A percentile compares a stretch with the other conserved stretches of the same genome.
phyloP scores from a whole-genome alignment of 1,140 invertebrate genomes.

The Drosophila elegans region DNA sequence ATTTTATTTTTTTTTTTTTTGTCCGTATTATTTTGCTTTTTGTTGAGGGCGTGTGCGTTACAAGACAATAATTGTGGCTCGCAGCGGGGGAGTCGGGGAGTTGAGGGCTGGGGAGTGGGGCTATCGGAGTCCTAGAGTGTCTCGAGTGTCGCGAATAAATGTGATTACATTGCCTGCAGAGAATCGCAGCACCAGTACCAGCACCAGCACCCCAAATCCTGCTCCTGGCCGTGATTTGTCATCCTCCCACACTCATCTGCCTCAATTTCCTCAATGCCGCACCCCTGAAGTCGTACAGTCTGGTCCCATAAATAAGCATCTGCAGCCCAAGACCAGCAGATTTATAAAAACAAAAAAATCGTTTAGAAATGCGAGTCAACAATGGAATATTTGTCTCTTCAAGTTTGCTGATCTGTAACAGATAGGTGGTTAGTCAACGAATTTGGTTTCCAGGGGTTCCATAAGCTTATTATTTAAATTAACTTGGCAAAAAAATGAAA shows the following conservation, averaged over 20 bases:
- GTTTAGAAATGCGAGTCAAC: background rate
- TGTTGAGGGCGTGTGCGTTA: slow-evolving; percentile 57
- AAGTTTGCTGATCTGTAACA: slow-evolving; percentile 5
- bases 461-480: background rate
- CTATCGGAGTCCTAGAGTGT: slow-evolving; percentile 27
- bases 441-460: background rate
- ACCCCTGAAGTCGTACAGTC: background rate
- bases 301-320: slow-evolving; percentile 70
- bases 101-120: background rate
- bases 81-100: slow-evolving; percentile 1
- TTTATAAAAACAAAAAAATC: slow-evolving; percentile 7
- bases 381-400: background rate
- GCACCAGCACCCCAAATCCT: background rate
- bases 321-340: slow-evolving; percentile 36
- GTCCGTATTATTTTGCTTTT: slow-evolving; percentile 1
- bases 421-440: background rate
- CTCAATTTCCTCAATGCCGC: background rate
- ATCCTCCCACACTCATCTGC: slow-evolving; percentile 44
- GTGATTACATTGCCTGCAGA: slow-evolving; percentile 66
- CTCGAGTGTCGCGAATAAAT: slow-evolving; percentile 77
- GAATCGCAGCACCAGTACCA: slow-evolving; percentile 3
- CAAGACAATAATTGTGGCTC: slow-evolving; percentile 73
- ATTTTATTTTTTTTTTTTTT: slow-evolving; percentile 9
- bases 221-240: slow-evolving; percentile 70
- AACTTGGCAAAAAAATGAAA: background rate